Evolutionary conservation across 2,888 invertebrate genomes (phyloP), one percentile per base, ranked within the genome.

Genomic region (Alviniconcha strummeri): DNA sequence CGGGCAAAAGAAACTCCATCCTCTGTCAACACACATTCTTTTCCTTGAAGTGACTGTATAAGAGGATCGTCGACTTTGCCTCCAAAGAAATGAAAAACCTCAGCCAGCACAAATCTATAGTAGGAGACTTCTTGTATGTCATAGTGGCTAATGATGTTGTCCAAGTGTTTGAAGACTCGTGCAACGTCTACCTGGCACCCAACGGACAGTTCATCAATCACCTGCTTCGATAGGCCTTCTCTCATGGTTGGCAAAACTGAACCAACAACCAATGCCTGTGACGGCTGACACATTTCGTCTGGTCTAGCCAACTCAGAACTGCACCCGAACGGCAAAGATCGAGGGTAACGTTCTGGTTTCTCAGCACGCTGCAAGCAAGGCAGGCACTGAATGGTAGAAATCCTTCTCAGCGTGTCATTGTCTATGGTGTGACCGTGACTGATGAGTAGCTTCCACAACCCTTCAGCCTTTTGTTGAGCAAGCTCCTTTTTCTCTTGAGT

Each of bases 361-460:
- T 71, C 71, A 15, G 60, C 60, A 11, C 1, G 13, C 60, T 71
- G 71, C n/a, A 71, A 17, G 19, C 71, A 71, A 17, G 71, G 71
- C 71, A 71, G 17, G 19, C 71, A 71, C 71, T 71, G 71, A n/a
- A 71, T 71, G 17, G 7, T 71, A 15, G 71, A 17, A 8, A 71
- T 17, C n/a, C 7, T 17, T 19, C 17, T 71, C n/a, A 71, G 71
- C 3, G 71, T 71, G 17, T 71, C 17, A 71, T 7, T 19, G 19
- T n/a, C 71, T 17, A 3, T 36, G 19, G 11, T n/a, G 71, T n/a
- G 13, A 17, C 71, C 57, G n/a, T 79, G 69, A 13, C 36, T 52
- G 4, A 69, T 60, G n/a, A 84, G 36, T 64, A 57, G 72, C n/a
- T 77, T 9, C 57, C 54, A 57, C 5, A 84, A 54, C 15, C 71